These are phyloP conservation scores for Pristionchus maxplancki DNA, from an alignment of 2,888 invertebrate genomes.

Conservation along the genomic window DNA sequence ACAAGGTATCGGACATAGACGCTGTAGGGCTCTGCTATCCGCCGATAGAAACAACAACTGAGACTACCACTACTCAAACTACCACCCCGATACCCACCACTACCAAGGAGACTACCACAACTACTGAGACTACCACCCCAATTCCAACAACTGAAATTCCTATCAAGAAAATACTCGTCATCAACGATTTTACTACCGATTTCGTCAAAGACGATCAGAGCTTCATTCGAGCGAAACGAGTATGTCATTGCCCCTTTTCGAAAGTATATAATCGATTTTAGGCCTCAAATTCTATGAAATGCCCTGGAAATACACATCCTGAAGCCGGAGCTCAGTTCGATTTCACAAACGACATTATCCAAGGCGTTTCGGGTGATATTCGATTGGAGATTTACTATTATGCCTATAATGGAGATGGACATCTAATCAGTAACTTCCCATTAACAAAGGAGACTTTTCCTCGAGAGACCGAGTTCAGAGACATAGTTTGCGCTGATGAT, in stretches of 20 bases:
- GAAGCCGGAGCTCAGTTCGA: not conserved
- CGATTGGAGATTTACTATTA: not conserved
- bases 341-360: not conserved
- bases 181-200: not conserved
- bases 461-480: not conserved
- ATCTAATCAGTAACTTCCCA: not conserved
- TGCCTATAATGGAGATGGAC: not conserved
- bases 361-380: not conserved
- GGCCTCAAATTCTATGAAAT: not conserved
- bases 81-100: not conserved
- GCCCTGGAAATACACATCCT: not conserved
- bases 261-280: too few relatives aligned
- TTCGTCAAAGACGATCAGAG: not conserved
- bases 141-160: not conserved
- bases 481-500: not conserved
- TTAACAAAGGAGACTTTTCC: not conserved
- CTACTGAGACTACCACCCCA: not conserved
- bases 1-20: not conserved
- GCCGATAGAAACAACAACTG: not conserved
- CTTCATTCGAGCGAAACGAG: not conserved
- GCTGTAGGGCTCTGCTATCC: not conserved
- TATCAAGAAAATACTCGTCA: not conserved
- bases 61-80: not conserved
- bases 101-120: not conserved
- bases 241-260: not conserved